These are phyloP conservation scores for Sphinx pinastri DNA, from an alignment of 2,888 invertebrate genomes.

Conservation along the genomic window DNA sequence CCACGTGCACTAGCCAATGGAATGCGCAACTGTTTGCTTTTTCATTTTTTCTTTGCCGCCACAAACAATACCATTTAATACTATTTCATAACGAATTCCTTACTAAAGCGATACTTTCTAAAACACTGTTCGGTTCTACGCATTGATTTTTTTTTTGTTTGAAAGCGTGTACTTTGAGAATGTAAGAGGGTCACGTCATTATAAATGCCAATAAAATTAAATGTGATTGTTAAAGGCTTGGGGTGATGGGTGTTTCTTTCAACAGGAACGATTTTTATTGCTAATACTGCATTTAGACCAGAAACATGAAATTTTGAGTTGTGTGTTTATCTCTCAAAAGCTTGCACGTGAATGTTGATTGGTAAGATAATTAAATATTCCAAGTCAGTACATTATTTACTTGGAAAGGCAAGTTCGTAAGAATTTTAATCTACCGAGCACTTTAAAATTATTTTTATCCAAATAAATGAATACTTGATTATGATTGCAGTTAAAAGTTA, in stretches of 20 bases:
- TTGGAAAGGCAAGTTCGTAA: no score
- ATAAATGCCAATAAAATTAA: constrained; percentile 37
- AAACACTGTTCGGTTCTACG: constrained; percentile 56
- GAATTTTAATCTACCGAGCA: no score
- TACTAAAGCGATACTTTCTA: constrained; percentile 68
- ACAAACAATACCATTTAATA: constrained; percentile 80
- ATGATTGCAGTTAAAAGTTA: no score
- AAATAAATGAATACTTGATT: no score
- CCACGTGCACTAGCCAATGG: constrained; percentile 81
- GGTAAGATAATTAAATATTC: no score
- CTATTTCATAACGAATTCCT: constrained; percentile 79
- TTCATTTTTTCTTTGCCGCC: constrained; percentile 71
- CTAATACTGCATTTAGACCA: no score
- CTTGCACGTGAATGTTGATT: no score
- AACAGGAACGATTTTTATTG: no score
- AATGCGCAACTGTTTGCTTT: constrained; percentile 83
- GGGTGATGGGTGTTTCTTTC: constrained; percentile 2
- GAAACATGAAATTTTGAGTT: no score
- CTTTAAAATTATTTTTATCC: no score
- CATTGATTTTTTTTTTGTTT: constrained; percentile 55
- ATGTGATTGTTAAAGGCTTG: constrained; percentile 26
- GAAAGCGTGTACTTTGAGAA: constrained; percentile 46
- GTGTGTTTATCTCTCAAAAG: no score
- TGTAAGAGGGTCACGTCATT: constrained; percentile 39
- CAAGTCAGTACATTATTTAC: no score